Base-by-base conservation (phyloP, 2,888 invertebrate species). In the Pelosia muscerda region DNA sequence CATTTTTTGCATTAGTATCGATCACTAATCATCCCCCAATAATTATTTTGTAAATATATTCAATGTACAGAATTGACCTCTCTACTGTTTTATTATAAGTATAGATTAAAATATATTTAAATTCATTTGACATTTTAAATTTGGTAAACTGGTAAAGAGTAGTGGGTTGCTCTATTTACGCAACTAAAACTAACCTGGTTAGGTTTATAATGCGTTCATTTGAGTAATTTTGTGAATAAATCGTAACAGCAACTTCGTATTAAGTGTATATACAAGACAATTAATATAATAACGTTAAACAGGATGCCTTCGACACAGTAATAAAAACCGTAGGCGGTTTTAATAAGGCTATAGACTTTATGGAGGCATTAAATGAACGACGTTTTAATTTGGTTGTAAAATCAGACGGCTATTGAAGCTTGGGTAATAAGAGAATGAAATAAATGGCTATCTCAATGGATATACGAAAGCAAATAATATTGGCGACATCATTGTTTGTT, bases 321-420 rank as follows among this genome's bases (percentile, higher is more conserved):
- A 83, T 88, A 85, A 87, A 88, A 84, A 65, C 68, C 73, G 74
- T 80, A 69, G 78, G 78, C 75, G 75, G 63, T 25, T 86, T 85
- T 85, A 88, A 87, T 88, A 86, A 86, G 79, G 81, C 81, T 77
- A 81, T 87, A 82, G 81, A 79, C 82, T 91, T 91, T 90, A 92
- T 88, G 85, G 78, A 66, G 75, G 80, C 81, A 82, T 83, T 85
- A 87, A 88, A 83, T 66, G 69, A 31, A 54, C 25, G 31, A 78
- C 71, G 78, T 81, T 87, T 88, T 89, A 88, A 89, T 90, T 89
- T 83, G 84, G 87, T 69, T 86, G 84, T 92, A 88, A 90, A 91
- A 77, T 75, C 69, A 58, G 66, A 78, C 38, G 66, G 64, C 63
- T 28, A 69, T 72, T 73, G 70, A 54, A 26, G 68, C 56, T 78